Conservation (phyloP, 2,888 invertebrate species). For the Bugula neritina region DNA sequence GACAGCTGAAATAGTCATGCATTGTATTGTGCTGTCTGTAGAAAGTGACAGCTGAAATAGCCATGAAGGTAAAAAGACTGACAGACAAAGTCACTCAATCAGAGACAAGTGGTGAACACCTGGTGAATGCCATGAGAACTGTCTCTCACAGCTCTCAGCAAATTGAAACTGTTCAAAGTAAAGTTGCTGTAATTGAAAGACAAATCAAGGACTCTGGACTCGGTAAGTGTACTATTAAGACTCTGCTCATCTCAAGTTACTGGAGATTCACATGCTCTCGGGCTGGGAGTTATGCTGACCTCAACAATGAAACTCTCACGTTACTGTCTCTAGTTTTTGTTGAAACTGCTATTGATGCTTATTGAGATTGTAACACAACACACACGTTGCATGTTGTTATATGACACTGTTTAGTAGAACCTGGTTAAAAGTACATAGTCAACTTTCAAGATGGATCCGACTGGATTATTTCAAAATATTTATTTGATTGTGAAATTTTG, state of each 20-base stretch:
- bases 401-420: no score
- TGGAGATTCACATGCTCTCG: not conserved
- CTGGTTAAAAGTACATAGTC: no score
- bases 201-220: conserved; percentile 16
- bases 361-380: no score
- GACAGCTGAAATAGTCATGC: conserved; percentile 9
- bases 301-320: not conserved
- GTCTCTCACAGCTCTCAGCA: conserved; percentile 17
- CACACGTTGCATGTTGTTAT: no score
- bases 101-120: conserved; percentile 18
- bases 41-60: conserved; percentile 17
- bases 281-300: not conserved
- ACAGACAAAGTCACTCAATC: not conserved
- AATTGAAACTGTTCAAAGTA: not conserved
- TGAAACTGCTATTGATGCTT: no score
- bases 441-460: no score
- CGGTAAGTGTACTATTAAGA: no score
- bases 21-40: no score
- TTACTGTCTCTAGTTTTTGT: not conserved
- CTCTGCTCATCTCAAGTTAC: no score
- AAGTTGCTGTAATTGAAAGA: conserved; percentile 13
- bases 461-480: no score
- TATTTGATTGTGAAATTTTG: no score
- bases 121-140: conserved; percentile 25
- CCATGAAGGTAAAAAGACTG: not conserved